These are phyloP conservation scores for Daboia siamensis DNA, from an alignment of 2,113 vertebrate genomes.

Conservation along the genomic window DNA sequence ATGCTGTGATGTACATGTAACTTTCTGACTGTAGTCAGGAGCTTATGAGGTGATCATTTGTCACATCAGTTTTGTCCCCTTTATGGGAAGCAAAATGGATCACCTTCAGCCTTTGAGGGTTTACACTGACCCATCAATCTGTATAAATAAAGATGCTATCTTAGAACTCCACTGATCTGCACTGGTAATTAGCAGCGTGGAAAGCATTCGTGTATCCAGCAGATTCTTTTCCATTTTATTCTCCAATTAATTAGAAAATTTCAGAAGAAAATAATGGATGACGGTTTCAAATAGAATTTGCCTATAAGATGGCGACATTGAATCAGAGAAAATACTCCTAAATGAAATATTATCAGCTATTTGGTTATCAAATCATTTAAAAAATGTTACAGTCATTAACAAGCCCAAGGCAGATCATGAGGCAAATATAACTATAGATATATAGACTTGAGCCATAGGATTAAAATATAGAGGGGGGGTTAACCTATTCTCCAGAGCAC, in stretches of 20 bases:
- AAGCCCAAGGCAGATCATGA: background rate
- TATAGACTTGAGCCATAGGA: background rate
- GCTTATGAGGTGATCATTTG: background rate
- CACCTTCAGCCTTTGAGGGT: background rate
- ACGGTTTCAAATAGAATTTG: background rate
- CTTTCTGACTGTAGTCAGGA: background rate
- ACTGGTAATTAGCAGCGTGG: background rate
- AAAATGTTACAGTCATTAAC: background rate
- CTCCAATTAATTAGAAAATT: background rate
- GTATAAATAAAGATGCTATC: background rate
- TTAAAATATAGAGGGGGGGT: background rate
- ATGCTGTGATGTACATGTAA: background rate
- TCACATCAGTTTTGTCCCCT: background rate
- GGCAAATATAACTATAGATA: background rate
- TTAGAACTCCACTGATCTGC: background rate
- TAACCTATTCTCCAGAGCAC: too few species aligned
- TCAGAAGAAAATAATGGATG: background rate
- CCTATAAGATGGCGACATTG: background rate
- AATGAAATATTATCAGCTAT: background rate
- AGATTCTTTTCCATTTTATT: background rate
- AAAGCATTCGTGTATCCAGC: background rate
- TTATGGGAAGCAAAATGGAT: background rate
- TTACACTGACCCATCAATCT: background rate
- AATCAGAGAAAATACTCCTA: background rate
- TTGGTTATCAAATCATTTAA: background rate